Conservation (phyloP, 2,113 vertebrate genomes). For the Gracilinanus agilis region DNA sequence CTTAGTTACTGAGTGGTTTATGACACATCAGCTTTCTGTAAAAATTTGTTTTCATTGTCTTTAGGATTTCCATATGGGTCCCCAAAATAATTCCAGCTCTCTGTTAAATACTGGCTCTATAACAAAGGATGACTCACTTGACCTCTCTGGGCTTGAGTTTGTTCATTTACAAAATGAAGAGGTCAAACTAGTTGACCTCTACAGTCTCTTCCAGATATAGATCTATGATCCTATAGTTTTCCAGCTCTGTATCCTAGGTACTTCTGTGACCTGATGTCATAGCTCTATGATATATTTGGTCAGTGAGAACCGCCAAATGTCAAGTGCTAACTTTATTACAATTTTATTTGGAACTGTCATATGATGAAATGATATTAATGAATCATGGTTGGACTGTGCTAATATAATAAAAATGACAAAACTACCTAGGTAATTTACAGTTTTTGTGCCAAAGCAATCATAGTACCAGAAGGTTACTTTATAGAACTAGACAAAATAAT, state of each 20-base stretch:
- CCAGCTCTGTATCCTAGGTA: not conserved
- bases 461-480: not conserved
- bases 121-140: not conserved
- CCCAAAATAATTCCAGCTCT: not conserved
- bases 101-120: not conserved
- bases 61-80: not conserved
- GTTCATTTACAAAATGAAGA: not conserved
- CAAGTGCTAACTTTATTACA: not conserved
- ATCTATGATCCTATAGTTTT: not conserved
- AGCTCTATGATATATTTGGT: not conserved
- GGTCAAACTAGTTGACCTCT: not conserved
- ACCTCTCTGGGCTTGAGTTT: not conserved
- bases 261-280: not conserved
- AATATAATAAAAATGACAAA: not conserved
- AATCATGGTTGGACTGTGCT: not conserved
- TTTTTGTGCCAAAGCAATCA: not conserved
- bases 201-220: not conserved
- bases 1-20: not conserved
- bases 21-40: not conserved
- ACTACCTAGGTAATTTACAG: not conserved
- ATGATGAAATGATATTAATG: not conserved
- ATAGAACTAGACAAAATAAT: not conserved
- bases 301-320: not conserved
- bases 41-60: not conserved
- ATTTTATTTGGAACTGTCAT: not conserved